Base-by-base conservation (phyloP, 2,888 invertebrate species). In the Eristalinus sepulchralis region DNA sequence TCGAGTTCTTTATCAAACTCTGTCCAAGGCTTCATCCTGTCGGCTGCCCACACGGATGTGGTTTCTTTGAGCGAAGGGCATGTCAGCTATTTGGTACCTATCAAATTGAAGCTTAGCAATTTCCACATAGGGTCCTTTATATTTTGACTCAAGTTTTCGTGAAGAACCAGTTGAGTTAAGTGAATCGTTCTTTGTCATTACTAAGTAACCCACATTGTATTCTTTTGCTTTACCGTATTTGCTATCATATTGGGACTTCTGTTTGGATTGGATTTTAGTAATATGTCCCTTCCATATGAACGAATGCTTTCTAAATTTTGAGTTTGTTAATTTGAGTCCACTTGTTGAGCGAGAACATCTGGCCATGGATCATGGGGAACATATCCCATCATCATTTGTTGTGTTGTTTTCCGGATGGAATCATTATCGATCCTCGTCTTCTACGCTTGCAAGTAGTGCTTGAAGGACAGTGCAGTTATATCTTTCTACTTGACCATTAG, bases 111-210 rank as follows among this genome's bases (percentile, higher is more conserved):
- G 57, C 2, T 17, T 39, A 13, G 62, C 77, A 17, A 68, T 53
- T 13, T 62, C 77, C 22, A 68, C 47, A 24, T 63, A 77, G 6
- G 68, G 68, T 24, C 62, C 62, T 9, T 27, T 20, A 34, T 68
- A 70, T 62, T 68, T 77, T 47, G 68, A 0, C 17, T 77, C 36
- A 11, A 70, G 66, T 59, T 27, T 66, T 39, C 66, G 68, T 8
- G 73, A 66, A 55, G 80, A 17, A 0, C 53, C 73, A 22, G 34
- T 73, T 63, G 70, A 62, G 20, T 36, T 66, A n/a, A 64, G 33
- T 22, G 63, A 53, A 64, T 82, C 75, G 6, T 76, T 81, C 27
- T 73, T 55, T 0, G 81, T 53, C 73, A 75, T 73, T 17, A 79
- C 66, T n/a, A 67, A 20, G 1, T 57, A 71, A 17, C 59, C 66